phyloP scores from a whole-genome alignment of 1,140 invertebrate genomes.

The Lineus longissimus region DNA sequence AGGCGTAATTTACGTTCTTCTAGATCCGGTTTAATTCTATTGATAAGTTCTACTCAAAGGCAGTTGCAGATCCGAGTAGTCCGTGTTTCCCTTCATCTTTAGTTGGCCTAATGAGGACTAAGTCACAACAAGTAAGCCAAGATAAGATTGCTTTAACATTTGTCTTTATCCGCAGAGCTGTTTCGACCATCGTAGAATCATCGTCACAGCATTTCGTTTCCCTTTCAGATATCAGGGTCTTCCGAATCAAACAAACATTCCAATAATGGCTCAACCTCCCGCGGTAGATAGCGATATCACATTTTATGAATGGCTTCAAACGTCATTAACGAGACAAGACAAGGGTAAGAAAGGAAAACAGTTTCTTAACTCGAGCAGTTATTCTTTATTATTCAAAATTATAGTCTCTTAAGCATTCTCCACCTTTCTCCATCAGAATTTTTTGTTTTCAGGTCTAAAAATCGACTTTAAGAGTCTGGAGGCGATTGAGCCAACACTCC shows the following conservation, averaged over 20 bases:
- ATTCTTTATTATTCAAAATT: neutral
- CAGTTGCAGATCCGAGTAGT: no score
- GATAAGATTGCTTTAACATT: no score
- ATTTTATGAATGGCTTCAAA: slow-evolving; percentile 6
- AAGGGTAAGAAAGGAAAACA: neutral
- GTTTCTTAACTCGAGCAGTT: neutral
- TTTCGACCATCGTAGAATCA: no score
- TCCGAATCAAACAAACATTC: slow-evolving; percentile 12
- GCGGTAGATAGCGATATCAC: slow-evolving; percentile 7
- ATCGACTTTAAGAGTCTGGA: slow-evolving; percentile 8
- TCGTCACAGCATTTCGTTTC: no score
- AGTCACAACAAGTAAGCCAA: no score
- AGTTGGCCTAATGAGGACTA: no score
- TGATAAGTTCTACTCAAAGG: no score
- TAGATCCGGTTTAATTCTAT: no score
- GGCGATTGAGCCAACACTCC: neutral
- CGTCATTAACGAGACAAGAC: neutral
- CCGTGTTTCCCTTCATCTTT: no score
- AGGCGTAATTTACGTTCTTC: no score
- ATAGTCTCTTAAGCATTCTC: neutral
- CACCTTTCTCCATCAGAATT: neutral
- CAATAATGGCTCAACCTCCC: slow-evolving; percentile 9
- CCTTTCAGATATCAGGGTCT: neutral
- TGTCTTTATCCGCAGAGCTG: no score
- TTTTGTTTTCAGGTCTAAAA: slow-evolving; percentile 2